Evolutionary conservation across 2,888 invertebrate genomes (phyloP).

Genomic region (Noctua pronuba): DNA sequence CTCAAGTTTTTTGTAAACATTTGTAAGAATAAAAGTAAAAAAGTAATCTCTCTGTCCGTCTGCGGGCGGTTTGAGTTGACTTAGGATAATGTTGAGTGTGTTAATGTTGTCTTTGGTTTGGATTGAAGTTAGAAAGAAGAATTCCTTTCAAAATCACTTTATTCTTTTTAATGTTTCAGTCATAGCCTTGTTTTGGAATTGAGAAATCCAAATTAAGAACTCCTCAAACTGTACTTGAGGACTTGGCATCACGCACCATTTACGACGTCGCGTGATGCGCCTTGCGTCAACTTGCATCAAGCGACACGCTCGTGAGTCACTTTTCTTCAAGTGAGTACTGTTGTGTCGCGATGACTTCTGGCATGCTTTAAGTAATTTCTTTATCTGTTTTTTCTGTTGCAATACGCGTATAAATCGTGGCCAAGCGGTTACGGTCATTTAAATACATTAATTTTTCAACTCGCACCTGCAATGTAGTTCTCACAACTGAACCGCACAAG

Average conservation of each 20-base stretch:
- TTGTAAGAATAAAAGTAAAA: slow-evolving; percentile 41
- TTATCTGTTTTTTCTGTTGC: not conserved
- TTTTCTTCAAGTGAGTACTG: not conserved
- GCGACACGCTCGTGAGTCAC: not conserved
- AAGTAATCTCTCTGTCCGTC: slow-evolving; percentile 36
- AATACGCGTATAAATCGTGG: not conserved
- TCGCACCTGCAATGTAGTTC: not conserved
- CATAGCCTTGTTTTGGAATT: not conserved
- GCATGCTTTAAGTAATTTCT: not conserved
- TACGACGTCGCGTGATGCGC: not conserved
- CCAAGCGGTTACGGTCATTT: too few species aligned
- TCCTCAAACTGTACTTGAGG: not conserved
- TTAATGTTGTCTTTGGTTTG: not conserved
- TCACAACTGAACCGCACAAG: not conserved
- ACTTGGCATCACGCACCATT: not conserved
- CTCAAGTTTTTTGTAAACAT: slow-evolving; percentile 45
- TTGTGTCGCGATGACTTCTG: not conserved
- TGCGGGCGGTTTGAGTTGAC: slow-evolving; percentile 9
- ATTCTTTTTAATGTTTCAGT: not conserved
- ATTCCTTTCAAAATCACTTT: not conserved
- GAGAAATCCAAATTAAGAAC: not conserved
- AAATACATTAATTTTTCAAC: not conserved
- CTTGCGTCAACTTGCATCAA: not conserved
- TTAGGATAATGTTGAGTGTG: slow-evolving; percentile 7
- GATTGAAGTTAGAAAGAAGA: not conserved